Conservation (phyloP, 2,113 vertebrate species). For the Silurus asotus region DNA sequence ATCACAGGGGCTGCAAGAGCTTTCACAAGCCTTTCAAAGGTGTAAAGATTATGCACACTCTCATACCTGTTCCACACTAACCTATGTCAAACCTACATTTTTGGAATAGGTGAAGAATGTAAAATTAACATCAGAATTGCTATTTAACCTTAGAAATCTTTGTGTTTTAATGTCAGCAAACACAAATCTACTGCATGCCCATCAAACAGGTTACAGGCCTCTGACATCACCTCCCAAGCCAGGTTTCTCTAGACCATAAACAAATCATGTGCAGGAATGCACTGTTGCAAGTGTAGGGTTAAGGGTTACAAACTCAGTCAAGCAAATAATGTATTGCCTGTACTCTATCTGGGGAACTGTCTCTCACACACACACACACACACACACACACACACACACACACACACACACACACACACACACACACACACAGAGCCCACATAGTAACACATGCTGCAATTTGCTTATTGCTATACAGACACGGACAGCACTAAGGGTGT, state of each 20-base stretch:
- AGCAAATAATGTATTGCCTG: constrained; percentile 19
- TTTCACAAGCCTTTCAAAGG: background rate
- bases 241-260: constrained; percentile 3
- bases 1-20: background rate
- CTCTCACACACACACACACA: constrained; percentile 14
- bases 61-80: background rate
- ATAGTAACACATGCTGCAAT: constrained; percentile 18
- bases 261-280: constrained; percentile 13
- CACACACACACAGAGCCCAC: constrained; percentile 9
- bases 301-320: constrained; percentile 18
- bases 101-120: background rate
- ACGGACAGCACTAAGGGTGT: constrained; percentile 6
- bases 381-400: too few species aligned
- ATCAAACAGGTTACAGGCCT: constrained; percentile 13
- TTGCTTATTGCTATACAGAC: constrained; percentile 13
- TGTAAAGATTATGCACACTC: constrained; percentile 38
- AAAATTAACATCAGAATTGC: background rate
- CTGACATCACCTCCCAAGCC: background rate
- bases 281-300: constrained; percentile 2
- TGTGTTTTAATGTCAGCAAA: background rate
- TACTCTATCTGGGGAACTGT: constrained; percentile 13
- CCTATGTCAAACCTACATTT: background rate
- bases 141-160: background rate
- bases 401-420: too few species aligned
- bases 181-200: background rate